Percentiles rank a stretch among this genome's conserved stretches.
These are phyloP conservation scores for Pterocles burchelli DNA, from an alignment of 2,113 vertebrate genomes.

Conservation along the genomic window DNA sequence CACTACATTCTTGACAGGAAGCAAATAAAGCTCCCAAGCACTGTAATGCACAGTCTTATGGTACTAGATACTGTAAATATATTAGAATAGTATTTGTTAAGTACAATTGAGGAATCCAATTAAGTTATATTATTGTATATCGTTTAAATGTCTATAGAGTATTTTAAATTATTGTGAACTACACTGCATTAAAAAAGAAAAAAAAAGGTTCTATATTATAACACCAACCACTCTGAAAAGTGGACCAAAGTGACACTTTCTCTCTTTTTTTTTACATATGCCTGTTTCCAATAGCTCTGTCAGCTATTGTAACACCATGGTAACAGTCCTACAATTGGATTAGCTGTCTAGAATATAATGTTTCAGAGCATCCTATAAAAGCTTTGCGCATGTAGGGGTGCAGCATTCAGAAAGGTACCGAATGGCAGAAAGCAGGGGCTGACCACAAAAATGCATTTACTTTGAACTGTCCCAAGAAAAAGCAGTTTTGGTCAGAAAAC, in stretches of 20 bases:
- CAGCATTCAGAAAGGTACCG: background rate
- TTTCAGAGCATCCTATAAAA: background rate
- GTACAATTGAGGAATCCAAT: slow-evolving; percentile 69
- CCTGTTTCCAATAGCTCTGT: background rate
- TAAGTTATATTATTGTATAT: slow-evolving; percentile 84
- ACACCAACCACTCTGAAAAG: slow-evolving; percentile 31
- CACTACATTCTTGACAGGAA: slow-evolving; percentile 51
- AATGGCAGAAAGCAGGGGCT: background rate
- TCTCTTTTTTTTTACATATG: background rate
- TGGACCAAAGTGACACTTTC: slow-evolving; percentile 51
- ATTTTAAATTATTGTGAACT: slow-evolving; percentile 82
- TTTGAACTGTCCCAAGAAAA: background rate
- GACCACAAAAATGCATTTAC: background rate
- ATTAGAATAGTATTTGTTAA: slow-evolving; percentile 65
- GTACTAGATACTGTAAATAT: slow-evolving; percentile 70
- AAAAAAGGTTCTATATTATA: slow-evolving; percentile 48
- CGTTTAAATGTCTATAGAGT: slow-evolving; percentile 77
- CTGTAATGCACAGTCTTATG: slow-evolving; percentile 55
- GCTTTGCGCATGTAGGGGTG: background rate
- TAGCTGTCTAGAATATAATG: background rate
- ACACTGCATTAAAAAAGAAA: slow-evolving; percentile 69
- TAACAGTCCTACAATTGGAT: background rate
- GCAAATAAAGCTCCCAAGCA: slow-evolving; percentile 54
- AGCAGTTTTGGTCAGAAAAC: slow-evolving; percentile 3
- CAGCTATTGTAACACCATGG: background rate